These are phyloP conservation scores for Mirza zaza DNA, from an alignment of 2,113 vertebrate genomes.

Conservation along the genomic window DNA sequence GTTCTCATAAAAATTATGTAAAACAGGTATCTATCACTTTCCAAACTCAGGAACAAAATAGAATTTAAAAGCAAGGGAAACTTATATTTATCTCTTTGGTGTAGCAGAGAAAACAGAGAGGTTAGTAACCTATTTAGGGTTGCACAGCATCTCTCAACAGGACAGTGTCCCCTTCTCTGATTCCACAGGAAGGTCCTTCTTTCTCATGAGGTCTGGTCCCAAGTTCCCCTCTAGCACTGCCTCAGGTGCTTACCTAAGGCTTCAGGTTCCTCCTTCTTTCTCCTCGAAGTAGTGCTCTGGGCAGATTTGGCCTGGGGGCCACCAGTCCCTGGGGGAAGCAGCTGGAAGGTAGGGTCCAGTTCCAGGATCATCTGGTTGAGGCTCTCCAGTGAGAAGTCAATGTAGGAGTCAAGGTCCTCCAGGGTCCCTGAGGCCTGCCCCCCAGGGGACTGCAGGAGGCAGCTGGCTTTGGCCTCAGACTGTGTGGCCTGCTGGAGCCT, in stretches of 20 bases:
- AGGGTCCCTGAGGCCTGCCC: constrained; percentile 12
- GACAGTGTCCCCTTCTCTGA: neutral
- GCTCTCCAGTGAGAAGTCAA: constrained; percentile 73
- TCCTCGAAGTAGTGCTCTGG: neutral
- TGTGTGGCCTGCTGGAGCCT: constrained; percentile 25
- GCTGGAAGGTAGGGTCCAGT: constrained; percentile 76
- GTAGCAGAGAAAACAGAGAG: neutral
- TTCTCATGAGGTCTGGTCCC: neutral
- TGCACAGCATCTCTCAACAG: neutral
- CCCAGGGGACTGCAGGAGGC: neutral
- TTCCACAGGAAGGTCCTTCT: neutral
- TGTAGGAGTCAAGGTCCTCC: constrained; percentile 54
- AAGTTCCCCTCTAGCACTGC: neutral
- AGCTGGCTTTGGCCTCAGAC: neutral
- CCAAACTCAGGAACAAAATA: constrained; percentile 25
- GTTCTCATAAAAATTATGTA: neutral
- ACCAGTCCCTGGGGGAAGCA: constrained; percentile 53
- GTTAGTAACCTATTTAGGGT: neutral
- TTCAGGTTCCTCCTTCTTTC: constrained; percentile 66
- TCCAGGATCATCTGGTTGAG: constrained; percentile 80
- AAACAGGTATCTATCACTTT: neutral
- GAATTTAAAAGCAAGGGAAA: neutral
- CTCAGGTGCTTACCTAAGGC: constrained; percentile 68
- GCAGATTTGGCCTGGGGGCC: neutral
- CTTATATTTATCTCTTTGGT: neutral